Evolutionary conservation across 2,113 vertebrate genomes (phyloP), one percentile per base, ranked within the genome.

Genomic region (Atherinomorus stipes): DNA sequence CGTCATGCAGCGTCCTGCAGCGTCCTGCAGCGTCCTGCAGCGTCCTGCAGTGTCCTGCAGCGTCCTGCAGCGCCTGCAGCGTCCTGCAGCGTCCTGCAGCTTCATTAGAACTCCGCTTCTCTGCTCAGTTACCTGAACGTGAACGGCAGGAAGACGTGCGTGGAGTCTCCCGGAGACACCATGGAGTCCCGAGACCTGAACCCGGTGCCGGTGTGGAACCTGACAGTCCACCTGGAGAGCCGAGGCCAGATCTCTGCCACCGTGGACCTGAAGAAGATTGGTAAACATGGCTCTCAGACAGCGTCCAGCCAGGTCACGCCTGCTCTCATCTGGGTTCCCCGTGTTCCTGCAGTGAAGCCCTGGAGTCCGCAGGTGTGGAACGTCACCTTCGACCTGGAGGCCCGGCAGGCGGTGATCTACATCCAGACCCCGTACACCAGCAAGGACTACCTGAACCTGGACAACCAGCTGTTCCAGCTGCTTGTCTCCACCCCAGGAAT

Each of bases 291-390:
- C 2, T 4, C 42, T 1, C 42, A 44, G 15, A 44, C 9, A 44
- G 1, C 11, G 2, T 44, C 8, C 31, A 34, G 31, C 31, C 3
- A 7, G 31, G 31, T 9, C 4, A 34, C 31, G 31, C 5, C 5
- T 34, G 31, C 9, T 34, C 31, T 34, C 8, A 28, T n/a, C n/a
- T n/a, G n/a, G 44, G 44, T 47, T 47, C 44, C 2, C 0, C 31
- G 6, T 22, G 21, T 3, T 54, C 18, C 23, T 61, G 37, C 74
- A 94, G 94, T 94, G 1, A 92, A 90, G 70, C 92, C 93, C 0
- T 75, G 31, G 45, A 52, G 64, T 50, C 94, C 93, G 45, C 4
- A 19, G 25, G 83, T 91, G 64, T 42, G 12, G 44, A 87, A 84
- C 12, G 72, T 90, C 4, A 83, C 83, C 0, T 76, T 85, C 13